Base-by-base conservation (phyloP, 1,140 invertebrate genomes). In the Chironomus striatipennis region DNA sequence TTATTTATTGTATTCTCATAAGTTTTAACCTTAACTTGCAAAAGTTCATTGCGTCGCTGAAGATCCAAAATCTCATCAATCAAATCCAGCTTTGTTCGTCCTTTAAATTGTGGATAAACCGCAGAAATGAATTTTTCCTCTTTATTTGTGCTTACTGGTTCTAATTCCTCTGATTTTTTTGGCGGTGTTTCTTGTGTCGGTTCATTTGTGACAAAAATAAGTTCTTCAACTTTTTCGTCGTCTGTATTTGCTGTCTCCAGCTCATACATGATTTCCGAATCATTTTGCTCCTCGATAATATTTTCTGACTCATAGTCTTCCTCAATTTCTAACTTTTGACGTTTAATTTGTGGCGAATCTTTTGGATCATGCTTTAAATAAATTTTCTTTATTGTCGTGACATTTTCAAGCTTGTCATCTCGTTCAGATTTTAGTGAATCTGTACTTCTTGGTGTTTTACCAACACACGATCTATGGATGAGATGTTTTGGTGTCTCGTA, bases 21-120 rank as follows among this genome's bases (percentile, higher is more conserved):
- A 18, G 17, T 70, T 70, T 21, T 70, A 20, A 70, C 18, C 20
- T 70, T 70, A 15, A 18, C 65, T 21, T 70, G 17, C 7, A 70
- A 20, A 6, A 70, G 18, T 20, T 70, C 65, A 70, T 70, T 70
- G 1, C 65, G 17, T 1, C 65, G 65, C 7, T 21, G n/a, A 0
- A 70, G 10, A 70, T 70, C 65, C 5, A 70, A 8, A 18, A 70
- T 70, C 10, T 70, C 65, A 8, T 70, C 65, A 20, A 70, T 70
- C 7, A 70, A 17, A 20, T 70, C 18, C 1, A 70, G 2, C 20
- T 70, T 70, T 7, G 17, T 21, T 7, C 10, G 9, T 20, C 65
- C 65, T 21, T 70, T 70, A 12, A 9, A 70, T 70, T 70, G 17
- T 17, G 65, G 65, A 70, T 70, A 70, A 8, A 70, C 65, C 20